These are phyloP conservation scores for Balearica regulorum DNA, from an alignment of 2,797 vertebrate genomes.

Conservation along the genomic window DNA sequence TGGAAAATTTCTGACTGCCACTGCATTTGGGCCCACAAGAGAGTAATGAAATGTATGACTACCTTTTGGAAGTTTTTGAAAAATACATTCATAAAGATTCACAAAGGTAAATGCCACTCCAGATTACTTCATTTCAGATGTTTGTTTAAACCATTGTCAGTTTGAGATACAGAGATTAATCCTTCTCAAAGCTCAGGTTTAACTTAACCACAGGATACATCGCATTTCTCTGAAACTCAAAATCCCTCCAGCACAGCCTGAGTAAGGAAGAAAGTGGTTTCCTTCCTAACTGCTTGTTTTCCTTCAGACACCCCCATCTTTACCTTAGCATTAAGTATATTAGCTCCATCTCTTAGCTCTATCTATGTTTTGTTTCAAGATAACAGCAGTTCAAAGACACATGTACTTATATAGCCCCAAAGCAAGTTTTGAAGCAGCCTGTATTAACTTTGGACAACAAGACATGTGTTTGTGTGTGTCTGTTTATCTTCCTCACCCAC, in stretches of 20 bases:
- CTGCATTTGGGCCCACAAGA: background rate
- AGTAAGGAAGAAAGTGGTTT: constrained; percentile 40
- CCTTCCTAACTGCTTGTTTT: constrained; percentile 61
- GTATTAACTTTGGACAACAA: background rate
- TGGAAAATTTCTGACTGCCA: background rate
- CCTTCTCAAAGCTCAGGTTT: background rate
- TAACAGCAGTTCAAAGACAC: background rate
- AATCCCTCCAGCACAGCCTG: background rate
- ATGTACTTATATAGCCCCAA: background rate
- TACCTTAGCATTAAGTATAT: background rate
- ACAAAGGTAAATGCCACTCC: background rate
- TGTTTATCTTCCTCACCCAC: background rate
- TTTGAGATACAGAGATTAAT: constrained; percentile 46
- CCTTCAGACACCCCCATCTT: background rate
- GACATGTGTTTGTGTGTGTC: background rate
- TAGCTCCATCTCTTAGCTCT: background rate
- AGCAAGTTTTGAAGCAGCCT: background rate
- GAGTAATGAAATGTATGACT: background rate
- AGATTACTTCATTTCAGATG: background rate
- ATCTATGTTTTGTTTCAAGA: background rate
- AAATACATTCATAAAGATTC: background rate
- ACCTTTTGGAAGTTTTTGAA: background rate
- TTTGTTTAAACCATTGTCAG: constrained; percentile 24
- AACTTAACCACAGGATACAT: constrained; percentile 19
- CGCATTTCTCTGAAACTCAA: constrained; percentile 20